Percentiles rank a stretch among this genome's conserved stretches.
phyloP scores from a whole-genome alignment of 2,113 vertebrate species.

The Myotis yumanensis region DNA sequence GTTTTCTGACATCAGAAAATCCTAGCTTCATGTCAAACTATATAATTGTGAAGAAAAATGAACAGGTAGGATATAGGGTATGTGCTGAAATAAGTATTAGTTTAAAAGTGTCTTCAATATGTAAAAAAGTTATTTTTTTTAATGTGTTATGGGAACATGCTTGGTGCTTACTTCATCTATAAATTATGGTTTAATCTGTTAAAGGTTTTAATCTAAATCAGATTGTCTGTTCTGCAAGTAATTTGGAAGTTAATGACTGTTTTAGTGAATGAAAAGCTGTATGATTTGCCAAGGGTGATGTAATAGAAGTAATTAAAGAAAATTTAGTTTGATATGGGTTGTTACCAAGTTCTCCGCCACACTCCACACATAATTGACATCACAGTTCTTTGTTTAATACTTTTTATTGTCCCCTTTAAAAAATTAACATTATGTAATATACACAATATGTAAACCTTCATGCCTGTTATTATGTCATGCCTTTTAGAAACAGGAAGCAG shows the following conservation, averaged over 20 bases:
- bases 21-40: neutral
- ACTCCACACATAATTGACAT: neutral
- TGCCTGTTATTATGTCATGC: neutral
- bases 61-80: slow-evolving; percentile 2
- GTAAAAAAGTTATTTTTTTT: slow-evolving; percentile 58
- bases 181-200: slow-evolving; percentile 77
- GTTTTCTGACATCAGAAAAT: slow-evolving; percentile 37
- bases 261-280: slow-evolving; percentile 81
- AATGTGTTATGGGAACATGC: slow-evolving; percentile 45
- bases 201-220: slow-evolving; percentile 81
- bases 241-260: slow-evolving; percentile 80
- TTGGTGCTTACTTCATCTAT: slow-evolving; percentile 69
- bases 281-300: slow-evolving; percentile 81
- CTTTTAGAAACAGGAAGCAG: slow-evolving; percentile 1
- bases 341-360: slow-evolving; percentile 55
- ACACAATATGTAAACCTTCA: neutral
- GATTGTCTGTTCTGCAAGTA: slow-evolving; percentile 79
- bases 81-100: slow-evolving; percentile 11
- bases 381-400: slow-evolving; percentile 18
- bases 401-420: neutral
- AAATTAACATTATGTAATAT: neutral
- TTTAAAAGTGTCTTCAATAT: slow-evolving; percentile 54
- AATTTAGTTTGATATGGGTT: slow-evolving; percentile 74
- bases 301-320: slow-evolving; percentile 82
- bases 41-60: slow-evolving; percentile 38